Evolutionary conservation across 2,888 invertebrate species (phyloP).

Genomic region (Eurois occulta): DNA sequence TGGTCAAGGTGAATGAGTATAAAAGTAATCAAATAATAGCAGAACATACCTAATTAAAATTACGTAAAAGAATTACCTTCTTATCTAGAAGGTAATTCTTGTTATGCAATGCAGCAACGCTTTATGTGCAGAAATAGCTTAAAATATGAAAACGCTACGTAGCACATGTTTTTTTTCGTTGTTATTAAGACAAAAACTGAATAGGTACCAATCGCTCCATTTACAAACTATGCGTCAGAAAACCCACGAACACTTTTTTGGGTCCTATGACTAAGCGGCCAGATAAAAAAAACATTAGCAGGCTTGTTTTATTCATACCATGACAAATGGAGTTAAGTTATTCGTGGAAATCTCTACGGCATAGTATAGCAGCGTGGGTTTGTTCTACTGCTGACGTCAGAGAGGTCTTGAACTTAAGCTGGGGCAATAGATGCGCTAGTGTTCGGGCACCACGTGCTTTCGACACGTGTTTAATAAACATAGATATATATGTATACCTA

Average conservation of each 20-base stretch:
- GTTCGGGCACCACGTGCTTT: constrained; percentile 59
- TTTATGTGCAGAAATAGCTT: not conserved
- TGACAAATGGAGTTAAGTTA: not conserved
- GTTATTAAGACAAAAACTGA: constrained; percentile 1
- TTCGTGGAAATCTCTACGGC: constrained; percentile 31
- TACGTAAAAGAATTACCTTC: constrained; percentile 22
- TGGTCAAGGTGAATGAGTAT: constrained; percentile 5
- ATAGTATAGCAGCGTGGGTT: constrained; percentile 26
- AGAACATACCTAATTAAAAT: constrained; percentile 6
- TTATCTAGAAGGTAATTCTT: too few species aligned
- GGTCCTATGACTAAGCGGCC: constrained; percentile 15
- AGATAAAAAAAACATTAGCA: constrained; percentile 9
- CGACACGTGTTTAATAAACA: constrained; percentile 43
- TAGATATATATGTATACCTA: constrained; percentile 16
- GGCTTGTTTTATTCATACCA: constrained; percentile 41
- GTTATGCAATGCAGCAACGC: constrained; percentile 17
- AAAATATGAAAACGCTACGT: not conserved
- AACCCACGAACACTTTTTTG: constrained; percentile 4
- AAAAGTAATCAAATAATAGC: constrained; percentile 12
- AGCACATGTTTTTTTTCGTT: not conserved
- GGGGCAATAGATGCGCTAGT: constrained; percentile 41
- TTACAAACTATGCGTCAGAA: not conserved
- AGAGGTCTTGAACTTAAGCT: constrained; percentile 65
- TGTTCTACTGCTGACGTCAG: constrained; percentile 51
- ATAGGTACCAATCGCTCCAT: constrained; percentile 6